Conservation (phyloP, 1,140 invertebrate genomes). For the Cherax quadricarinatus region DNA sequence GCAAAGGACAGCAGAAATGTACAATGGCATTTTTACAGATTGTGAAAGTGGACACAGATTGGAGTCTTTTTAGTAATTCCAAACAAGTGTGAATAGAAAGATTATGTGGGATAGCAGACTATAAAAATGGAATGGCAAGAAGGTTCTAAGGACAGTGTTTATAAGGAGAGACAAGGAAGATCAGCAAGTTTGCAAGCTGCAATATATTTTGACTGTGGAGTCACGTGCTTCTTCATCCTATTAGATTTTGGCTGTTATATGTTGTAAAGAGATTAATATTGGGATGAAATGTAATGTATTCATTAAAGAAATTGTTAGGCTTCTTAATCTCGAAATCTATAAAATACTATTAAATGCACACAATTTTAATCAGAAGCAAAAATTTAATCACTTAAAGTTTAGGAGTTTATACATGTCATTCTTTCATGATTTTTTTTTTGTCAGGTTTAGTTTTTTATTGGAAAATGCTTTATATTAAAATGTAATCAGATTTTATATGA, state of each 20-base stretch:
- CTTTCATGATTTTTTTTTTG: not conserved
- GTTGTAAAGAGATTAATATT: not conserved
- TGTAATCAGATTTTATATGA: not conserved
- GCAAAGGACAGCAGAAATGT: slow-evolving; percentile 23
- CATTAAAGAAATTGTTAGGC: not conserved
- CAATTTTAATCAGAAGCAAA: not conserved
- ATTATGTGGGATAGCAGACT: not conserved
- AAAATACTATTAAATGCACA: not conserved
- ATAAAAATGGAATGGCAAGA: not conserved
- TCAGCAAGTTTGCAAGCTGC: slow-evolving; percentile 45
- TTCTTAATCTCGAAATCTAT: not conserved
- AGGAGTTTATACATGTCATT: not conserved
- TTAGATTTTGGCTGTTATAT: not conserved
- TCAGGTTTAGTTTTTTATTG: not conserved
- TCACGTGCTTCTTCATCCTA: slow-evolving; percentile 7
- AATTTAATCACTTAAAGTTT: not conserved
- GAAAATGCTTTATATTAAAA: not conserved
- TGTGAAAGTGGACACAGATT: slow-evolving; percentile 18
- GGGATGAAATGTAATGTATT: not conserved
- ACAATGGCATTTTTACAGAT: slow-evolving; percentile 6
- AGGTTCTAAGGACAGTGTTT: not conserved
- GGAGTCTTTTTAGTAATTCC: slow-evolving; percentile 28
- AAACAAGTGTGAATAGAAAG: slow-evolving; percentile 22
- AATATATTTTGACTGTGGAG: not conserved
- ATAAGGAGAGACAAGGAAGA: slow-evolving; percentile 4